Conservation (phyloP, 2,113 vertebrate species). For the Ellobius talpinus region DNA sequence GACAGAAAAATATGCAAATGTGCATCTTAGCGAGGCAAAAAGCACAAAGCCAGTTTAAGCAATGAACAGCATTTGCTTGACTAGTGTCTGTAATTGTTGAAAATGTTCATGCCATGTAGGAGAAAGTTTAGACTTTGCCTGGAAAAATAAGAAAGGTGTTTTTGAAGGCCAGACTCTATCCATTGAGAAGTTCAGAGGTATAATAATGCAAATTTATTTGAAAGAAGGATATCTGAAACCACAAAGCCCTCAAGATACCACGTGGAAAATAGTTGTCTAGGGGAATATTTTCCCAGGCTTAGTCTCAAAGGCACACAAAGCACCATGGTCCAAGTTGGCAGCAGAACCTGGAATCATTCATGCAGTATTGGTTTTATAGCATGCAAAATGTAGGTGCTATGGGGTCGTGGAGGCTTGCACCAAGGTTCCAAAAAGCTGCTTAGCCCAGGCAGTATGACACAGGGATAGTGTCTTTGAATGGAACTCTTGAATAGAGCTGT, state of each 20-base stretch:
- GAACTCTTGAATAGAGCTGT: neutral
- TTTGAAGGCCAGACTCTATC: neutral
- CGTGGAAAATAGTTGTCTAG: neutral
- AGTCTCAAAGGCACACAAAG: neutral
- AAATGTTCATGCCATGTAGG: neutral
- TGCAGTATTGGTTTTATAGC: neutral
- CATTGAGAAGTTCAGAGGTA: neutral
- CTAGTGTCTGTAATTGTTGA: neutral
- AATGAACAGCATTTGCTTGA: neutral
- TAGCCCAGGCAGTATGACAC: neutral
- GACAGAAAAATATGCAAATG: neutral
- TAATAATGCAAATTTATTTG: neutral
- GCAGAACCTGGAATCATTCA: neutral
- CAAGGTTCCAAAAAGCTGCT: neutral
- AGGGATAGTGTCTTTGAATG: neutral
- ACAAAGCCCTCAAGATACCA: neutral
- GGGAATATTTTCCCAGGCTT: neutral
- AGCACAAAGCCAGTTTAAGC: neutral
- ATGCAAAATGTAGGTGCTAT: neutral
- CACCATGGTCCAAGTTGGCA: neutral
- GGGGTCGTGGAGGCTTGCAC: neutral
- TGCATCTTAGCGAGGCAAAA: neutral
- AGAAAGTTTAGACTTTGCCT: neutral
- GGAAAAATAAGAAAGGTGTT: neutral
- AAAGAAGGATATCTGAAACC: neutral